Base-by-base conservation (phyloP, 2,113 vertebrate species). In the Stictonetta naevosa region DNA sequence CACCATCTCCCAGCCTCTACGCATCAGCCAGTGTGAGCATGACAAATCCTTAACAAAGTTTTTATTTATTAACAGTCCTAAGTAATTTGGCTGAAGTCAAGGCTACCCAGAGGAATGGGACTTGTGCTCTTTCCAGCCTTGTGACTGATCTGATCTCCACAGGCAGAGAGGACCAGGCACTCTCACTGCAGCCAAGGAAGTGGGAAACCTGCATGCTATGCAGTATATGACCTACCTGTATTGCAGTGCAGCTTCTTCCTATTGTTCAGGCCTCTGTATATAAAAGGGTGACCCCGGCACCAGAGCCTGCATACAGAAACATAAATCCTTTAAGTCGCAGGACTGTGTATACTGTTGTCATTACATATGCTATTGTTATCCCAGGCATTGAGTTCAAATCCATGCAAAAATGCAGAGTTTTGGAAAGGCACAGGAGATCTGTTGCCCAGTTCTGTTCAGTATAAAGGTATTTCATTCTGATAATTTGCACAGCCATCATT, bases 121-220 rank as follows among this genome's bases (percentile, higher is more conserved):
- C 69, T 33, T 25, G 5, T 46, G 34, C 17, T 66, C 7, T 72
- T 92, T 68, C 69, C n/a, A 91, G 25, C 44, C 52, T 68, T 21
- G 11, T 1, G 0, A 63, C 56, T 88, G 53, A 55, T 40, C 15
- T 1, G 0, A 75, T 86, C 62, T 64, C 29, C 0, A 0, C 21
- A 31, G 16, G 9, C 52, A 56, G 75, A 72, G 69, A 10, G 60
- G 66, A 34, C 56, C 69, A 46, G 29, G 19, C 63, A 22, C 11
- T 58, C 46, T 42, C 55, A 10, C 2, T 76, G 25, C 31, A 42
- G 68, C 58, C 1, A 5, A 52, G 22, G 58, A 50, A 23, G 19
- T 67, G 44, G 36, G 40, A 38, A 73, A 55, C 36, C n/a, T 69
- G 17, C 59, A 19, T 56, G 46, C 82, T 76, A 33, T 7, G 8